Percentiles rank a stretch among this genome's conserved stretches.
phyloP scores from a whole-genome alignment of 2,113 vertebrate species.

The Cisticola juncidis region DNA sequence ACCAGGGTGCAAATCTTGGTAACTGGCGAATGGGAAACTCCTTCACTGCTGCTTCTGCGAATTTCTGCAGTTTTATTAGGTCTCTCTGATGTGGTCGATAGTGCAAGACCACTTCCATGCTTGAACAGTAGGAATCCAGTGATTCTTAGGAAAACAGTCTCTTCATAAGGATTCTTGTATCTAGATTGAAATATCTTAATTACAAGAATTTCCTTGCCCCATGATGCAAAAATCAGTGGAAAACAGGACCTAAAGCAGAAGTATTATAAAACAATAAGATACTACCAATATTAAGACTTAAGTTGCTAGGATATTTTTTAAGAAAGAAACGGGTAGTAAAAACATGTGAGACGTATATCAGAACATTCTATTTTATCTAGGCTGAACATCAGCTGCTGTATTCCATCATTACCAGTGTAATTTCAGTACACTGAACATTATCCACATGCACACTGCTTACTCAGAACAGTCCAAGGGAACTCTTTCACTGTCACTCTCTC shows the following conservation, averaged over 20 bases:
- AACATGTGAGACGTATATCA: rapidly evolving
- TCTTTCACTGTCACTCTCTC: background rate
- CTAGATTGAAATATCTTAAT: constrained; percentile 48
- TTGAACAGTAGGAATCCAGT: constrained; percentile 3
- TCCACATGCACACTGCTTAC: rapidly evolving
- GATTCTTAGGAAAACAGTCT: constrained; percentile 26
- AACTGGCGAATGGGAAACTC: constrained; percentile 74
- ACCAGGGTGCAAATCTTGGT: constrained; percentile 82
- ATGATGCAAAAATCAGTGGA: constrained; percentile 42
- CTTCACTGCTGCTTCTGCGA: constrained; percentile 76
- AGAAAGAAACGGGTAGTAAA: background rate
- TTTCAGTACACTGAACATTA: background rate
- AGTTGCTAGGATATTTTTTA: background rate
- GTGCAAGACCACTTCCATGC: constrained; percentile 85
- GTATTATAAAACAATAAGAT: constrained; percentile 75
- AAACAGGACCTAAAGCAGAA: constrained; percentile 76
- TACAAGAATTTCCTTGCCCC: constrained; percentile 44
- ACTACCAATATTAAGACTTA: background rate
- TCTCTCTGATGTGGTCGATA: constrained; percentile 63
- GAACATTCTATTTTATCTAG: background rate
- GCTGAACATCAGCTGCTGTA: background rate
- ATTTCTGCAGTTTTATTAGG: constrained; percentile 58
- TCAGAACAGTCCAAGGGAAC: background rate
- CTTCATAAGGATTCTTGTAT: background rate
- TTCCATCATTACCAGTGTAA: background rate